A percentile compares a stretch with the other conserved stretches of the same genome.
Conservation (phyloP, 2,113 vertebrate genomes). For the Ancistrus triradiatus region DNA sequence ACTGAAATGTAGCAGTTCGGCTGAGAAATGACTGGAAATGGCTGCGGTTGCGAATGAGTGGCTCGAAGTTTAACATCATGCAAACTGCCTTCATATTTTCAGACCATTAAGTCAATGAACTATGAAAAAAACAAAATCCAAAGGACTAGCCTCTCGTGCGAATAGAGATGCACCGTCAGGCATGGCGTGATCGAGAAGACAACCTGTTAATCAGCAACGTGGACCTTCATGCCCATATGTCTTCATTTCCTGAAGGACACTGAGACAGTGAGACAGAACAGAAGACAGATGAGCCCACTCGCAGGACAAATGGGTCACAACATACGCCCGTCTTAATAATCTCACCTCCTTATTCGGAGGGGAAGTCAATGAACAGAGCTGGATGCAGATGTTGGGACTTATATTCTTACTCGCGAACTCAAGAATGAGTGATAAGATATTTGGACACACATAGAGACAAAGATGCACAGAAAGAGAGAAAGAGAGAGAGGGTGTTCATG, state of each 20-base stretch:
- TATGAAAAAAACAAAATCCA: too few relatives aligned
- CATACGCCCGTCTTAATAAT: conserved; percentile 19
- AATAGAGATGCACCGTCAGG: background rate
- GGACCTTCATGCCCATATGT: background rate
- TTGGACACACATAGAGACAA: background rate
- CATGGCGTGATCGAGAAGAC: conserved; percentile 1
- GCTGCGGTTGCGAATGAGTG: too few relatives aligned
- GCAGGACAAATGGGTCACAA: conserved; percentile 15
- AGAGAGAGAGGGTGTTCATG: background rate
- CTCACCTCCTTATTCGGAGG: background rate
- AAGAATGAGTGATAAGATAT: background rate
- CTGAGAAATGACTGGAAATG: too few relatives aligned
- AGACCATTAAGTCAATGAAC: too few relatives aligned
- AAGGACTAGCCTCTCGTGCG: too few relatives aligned
- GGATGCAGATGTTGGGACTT: conserved; percentile 12
- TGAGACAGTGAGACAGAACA: background rate
- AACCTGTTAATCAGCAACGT: conserved; percentile 13
- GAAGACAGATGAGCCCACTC: conserved; percentile 14
- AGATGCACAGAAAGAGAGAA: background rate
- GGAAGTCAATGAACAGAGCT: conserved; percentile 7
- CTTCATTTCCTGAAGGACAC: conserved; percentile 28
- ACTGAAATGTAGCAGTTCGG: too few relatives aligned
- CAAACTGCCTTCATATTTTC: too few relatives aligned
- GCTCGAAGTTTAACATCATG: too few relatives aligned
- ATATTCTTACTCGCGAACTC: background rate